phyloP scores from a whole-genome alignment of 2,113 vertebrate genomes.

The Campylomormyrus numenius region DNA sequence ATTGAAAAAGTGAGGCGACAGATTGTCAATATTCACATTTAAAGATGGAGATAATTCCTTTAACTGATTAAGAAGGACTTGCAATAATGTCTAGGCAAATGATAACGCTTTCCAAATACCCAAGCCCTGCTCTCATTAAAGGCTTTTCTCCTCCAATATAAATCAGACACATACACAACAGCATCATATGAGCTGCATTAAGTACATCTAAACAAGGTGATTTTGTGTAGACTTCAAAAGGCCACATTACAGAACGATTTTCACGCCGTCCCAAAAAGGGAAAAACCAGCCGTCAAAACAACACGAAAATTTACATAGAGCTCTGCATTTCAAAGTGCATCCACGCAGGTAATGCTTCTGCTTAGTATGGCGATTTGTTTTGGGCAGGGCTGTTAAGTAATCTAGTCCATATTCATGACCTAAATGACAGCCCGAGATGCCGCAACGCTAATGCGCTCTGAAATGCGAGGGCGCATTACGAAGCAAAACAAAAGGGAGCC shows the following conservation, averaged over 20 bases:
- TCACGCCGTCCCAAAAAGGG: not conserved
- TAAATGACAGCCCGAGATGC: not conserved
- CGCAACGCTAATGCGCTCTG: not conserved
- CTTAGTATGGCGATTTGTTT: conserved; percentile 8
- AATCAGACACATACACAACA: not conserved
- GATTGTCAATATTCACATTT: not conserved
- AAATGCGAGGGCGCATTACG: not conserved
- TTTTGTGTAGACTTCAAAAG: not conserved
- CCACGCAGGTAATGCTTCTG: not conserved
- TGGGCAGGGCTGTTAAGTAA: conserved; percentile 16
- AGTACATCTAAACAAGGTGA: not conserved
- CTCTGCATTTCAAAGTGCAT: conserved; percentile 16
- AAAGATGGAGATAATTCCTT: not conserved
- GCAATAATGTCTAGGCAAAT: not conserved
- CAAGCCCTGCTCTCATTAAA: not conserved
- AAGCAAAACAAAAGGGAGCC: not conserved
- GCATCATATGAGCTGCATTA: not conserved
- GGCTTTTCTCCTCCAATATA: not conserved
- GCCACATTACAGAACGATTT: not conserved
- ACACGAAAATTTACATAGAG: conserved; percentile 8
- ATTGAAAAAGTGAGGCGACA: not conserved
- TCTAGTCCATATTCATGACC: conserved; percentile 21
- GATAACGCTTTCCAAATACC: not conserved
- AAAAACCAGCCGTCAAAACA: not conserved
- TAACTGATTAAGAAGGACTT: not conserved